These are phyloP conservation scores for Panthera uncia DNA, from an alignment of 2,113 vertebrate species.

Conservation along the genomic window DNA sequence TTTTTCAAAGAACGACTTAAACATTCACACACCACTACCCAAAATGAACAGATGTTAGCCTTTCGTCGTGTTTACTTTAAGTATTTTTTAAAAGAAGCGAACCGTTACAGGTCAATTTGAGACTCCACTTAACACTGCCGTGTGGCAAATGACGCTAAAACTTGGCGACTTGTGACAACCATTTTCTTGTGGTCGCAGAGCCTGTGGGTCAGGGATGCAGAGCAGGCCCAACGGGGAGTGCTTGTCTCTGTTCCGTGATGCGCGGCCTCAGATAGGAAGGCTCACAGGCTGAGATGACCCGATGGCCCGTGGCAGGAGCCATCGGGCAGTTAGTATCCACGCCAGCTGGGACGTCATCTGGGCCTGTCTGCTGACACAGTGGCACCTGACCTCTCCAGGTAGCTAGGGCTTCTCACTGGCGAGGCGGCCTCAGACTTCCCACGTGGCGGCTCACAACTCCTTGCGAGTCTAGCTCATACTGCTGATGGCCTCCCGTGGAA, in stretches of 20 bases:
- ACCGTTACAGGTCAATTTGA: background rate
- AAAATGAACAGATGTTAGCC: background rate
- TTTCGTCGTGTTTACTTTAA: background rate
- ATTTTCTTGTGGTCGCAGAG: background rate
- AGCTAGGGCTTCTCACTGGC: background rate
- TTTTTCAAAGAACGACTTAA: background rate
- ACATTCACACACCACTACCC: background rate
- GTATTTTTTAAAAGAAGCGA: background rate
- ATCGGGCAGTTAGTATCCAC: background rate
- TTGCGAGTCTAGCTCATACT: background rate
- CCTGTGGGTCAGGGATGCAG: background rate
- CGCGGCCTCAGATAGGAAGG: background rate
- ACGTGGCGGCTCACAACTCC: background rate
- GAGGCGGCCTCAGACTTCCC: background rate
- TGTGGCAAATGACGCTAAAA: background rate
- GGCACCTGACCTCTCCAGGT: background rate
- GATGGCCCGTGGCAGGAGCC: background rate
- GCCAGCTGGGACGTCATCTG: background rate
- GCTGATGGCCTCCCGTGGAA: background rate
- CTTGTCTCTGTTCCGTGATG: background rate
- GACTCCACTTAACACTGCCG: background rate
- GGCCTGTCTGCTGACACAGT: background rate
- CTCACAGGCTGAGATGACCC: background rate
- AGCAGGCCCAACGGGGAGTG: fast-evolving
- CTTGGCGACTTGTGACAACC: background rate